These are phyloP conservation scores for Antennarius striatus DNA, from an alignment of 2,113 vertebrate species.

Conservation along the genomic window DNA sequence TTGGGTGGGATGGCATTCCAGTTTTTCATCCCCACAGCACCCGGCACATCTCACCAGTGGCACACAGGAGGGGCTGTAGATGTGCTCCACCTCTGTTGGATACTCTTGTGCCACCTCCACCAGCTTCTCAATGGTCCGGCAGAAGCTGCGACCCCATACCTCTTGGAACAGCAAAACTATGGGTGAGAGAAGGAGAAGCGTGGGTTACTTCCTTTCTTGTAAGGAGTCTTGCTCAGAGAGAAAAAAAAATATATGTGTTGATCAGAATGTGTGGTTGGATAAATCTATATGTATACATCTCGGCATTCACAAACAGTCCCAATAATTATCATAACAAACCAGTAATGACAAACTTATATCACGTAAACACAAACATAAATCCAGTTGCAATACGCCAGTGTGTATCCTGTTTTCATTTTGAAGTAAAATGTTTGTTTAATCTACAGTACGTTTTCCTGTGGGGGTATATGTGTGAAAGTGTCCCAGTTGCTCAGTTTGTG, in stretches of 20 bases:
- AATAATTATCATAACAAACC: slow-evolving; percentile 8
- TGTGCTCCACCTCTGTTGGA: slow-evolving; percentile 88
- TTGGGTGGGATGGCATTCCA: slow-evolving; percentile 85
- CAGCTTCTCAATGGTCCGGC: slow-evolving; percentile 89
- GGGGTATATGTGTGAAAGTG: slow-evolving; percentile 73
- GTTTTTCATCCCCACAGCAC: slow-evolving; percentile 91
- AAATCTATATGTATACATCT: not conserved
- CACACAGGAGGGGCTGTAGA: slow-evolving; percentile 92
- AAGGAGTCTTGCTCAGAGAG: not conserved
- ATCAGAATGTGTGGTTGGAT: not conserved
- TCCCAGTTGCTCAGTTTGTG: slow-evolving; percentile 52
- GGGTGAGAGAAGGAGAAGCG: slow-evolving; percentile 6
- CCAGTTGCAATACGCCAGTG: slow-evolving; percentile 29
- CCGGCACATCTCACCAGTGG: slow-evolving; percentile 90
- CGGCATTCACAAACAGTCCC: slow-evolving; percentile 3
- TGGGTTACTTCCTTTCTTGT: not conserved
- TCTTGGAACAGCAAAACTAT: slow-evolving; percentile 90
- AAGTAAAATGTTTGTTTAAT: slow-evolving; percentile 59
- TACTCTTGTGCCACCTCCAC: slow-evolving; percentile 89
- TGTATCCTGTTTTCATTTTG: slow-evolving; percentile 63
- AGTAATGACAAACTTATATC: not conserved
- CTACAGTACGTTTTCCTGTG: slow-evolving; percentile 63
- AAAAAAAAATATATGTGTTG: no score
- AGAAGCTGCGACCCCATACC: slow-evolving; percentile 94
- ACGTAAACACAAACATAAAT: slow-evolving; percentile 38